These are phyloP conservation scores for Spinus olivaceus DNA, from an alignment of 2,797 vertebrate genomes.

Conservation along the genomic window DNA sequence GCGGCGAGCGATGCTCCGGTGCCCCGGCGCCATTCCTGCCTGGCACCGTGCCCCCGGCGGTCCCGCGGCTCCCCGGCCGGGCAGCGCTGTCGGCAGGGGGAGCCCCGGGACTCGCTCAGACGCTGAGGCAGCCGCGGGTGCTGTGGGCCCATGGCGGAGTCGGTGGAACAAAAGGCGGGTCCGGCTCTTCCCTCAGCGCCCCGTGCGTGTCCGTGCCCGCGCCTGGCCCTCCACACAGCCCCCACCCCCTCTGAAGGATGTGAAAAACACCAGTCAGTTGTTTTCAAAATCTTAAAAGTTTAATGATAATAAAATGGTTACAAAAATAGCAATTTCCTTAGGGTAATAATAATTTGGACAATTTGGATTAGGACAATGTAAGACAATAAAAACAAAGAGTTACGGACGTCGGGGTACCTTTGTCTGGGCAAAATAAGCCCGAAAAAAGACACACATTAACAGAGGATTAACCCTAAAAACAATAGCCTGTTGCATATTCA, in stretches of 20 bases:
- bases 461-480: not conserved
- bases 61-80: not conserved
- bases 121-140: rapidly evolving
- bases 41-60: not conserved
- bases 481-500: not conserved
- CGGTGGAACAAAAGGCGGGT: rapidly evolving
- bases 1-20: not conserved
- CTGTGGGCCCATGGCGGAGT: rapidly evolving
- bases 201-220: rapidly evolving
- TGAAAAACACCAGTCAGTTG: not conserved
- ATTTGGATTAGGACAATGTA: not conserved
- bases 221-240: rapidly evolving
- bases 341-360: not conserved
- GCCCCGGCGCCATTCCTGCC: too few relatives aligned
- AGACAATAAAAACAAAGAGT: not conserved
- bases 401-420: rapidly evolving
- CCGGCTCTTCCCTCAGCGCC: rapidly evolving
- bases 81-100: not conserved
- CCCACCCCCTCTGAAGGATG: rapidly evolving
- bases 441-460: not conserved
- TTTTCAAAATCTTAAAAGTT: not conserved
- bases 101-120: not conserved
- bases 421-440: not conserved
- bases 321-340: not conserved
- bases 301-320: not conserved